Conservation (phyloP, 2,113 vertebrate species). For the Okapia johnstoni region DNA sequence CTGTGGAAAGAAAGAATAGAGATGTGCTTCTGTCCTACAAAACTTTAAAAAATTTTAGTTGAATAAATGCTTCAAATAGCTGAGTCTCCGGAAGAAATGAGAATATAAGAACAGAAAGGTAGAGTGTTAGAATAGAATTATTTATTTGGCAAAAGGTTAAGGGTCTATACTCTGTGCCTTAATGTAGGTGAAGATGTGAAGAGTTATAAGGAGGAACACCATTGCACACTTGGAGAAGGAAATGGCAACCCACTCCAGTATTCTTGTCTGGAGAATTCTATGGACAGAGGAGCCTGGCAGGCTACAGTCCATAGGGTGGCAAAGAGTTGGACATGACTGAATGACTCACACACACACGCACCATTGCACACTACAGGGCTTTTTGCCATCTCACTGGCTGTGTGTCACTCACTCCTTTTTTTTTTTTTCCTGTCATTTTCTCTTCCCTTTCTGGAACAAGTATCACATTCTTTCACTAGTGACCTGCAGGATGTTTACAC, state of each 20-base stretch:
- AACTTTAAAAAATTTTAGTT: neutral
- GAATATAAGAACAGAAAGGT: neutral
- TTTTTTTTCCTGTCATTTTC: neutral
- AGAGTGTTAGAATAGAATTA: neutral
- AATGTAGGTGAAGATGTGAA: neutral
- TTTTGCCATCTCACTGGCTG: neutral
- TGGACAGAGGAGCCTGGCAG: neutral
- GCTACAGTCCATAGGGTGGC: neutral
- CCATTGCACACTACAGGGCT: neutral
- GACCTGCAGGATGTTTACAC: neutral
- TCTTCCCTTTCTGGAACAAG: neutral
- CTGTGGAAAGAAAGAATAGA: neutral
- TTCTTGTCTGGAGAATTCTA: neutral
- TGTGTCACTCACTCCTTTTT: neutral
- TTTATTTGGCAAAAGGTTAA: neutral
- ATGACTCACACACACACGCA: neutral
- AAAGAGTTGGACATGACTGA: neutral
- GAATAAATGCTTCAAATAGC: neutral
- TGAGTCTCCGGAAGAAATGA: neutral
- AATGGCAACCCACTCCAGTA: neutral
- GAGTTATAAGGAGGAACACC: neutral
- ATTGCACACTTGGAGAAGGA: neutral
- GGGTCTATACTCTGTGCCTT: neutral
- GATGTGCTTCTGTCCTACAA: neutral
- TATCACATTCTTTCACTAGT: neutral